Percentiles rank a stretch among this genome's conserved stretches.
These are phyloP conservation scores for Linurgus olivaceus DNA, from an alignment of 2,797 vertebrate species.

Conservation along the genomic window DNA sequence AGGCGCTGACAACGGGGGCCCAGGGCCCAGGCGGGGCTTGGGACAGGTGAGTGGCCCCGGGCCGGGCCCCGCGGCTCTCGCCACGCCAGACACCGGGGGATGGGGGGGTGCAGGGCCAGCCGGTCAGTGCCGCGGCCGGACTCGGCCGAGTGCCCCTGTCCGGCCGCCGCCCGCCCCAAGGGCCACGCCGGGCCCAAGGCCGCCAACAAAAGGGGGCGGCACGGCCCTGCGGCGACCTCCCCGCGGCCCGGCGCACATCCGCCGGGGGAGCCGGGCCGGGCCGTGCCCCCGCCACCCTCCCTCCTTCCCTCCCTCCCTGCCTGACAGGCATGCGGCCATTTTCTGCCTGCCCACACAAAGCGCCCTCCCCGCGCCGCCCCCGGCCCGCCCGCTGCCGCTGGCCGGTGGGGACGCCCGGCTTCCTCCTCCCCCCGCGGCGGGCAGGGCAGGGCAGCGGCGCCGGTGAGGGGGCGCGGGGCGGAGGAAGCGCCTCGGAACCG, in stretches of 20 bases:
- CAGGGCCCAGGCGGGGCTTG: background rate
- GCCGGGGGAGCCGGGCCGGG: slow-evolving; percentile 8
- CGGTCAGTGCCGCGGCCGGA: background rate
- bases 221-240: background rate
- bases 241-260: background rate
- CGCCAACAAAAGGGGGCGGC: background rate
- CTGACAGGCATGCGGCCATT: slow-evolving; percentile 84
- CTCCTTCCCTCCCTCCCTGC: slow-evolving; percentile 43
- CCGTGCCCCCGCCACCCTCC: background rate
- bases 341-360: slow-evolving; percentile 81
- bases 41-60: background rate
- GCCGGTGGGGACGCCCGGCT: background rate
- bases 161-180: background rate
- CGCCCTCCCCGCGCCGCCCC: slow-evolving; percentile 53
- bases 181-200: background rate
- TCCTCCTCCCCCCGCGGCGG: background rate
- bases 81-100: background rate
- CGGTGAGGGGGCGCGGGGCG: background rate
- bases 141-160: background rate
- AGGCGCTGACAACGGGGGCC: background rate
- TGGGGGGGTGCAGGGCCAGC: background rate
- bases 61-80: background rate
- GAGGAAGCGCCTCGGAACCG: background rate
- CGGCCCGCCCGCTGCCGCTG: background rate
- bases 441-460: background rate